Evolutionary conservation across 2,888 invertebrate species (phyloP).

Genomic region (Criorhina ranunculi): DNA sequence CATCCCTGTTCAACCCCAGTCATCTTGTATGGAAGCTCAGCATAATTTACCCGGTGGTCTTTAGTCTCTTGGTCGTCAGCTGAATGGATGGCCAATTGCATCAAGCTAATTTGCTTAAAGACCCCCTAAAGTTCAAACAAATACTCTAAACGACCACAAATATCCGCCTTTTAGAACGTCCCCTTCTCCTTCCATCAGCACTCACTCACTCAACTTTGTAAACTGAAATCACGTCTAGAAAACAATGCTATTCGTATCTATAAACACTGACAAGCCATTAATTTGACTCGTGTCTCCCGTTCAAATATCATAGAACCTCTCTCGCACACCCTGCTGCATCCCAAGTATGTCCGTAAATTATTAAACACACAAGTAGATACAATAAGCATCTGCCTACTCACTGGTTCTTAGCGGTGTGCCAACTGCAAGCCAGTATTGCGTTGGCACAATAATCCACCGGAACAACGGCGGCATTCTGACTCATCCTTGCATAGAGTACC

Average conservation of each 20-base stretch:
- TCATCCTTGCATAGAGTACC: slow-evolving; percentile 80
- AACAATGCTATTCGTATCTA: slow-evolving; percentile 67
- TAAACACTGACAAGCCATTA: slow-evolving; percentile 69
- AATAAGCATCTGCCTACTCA: slow-evolving; percentile 67
- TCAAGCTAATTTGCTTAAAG: not conserved
- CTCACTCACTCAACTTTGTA: slow-evolving; percentile 13
- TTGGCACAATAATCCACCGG: slow-evolving; percentile 85
- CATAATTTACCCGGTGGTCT: too few relatives aligned
- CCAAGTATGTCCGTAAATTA: slow-evolving; percentile 48
- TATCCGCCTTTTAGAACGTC: slow-evolving; percentile 24
- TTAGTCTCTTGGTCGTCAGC: too few relatives aligned
- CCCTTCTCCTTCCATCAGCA: slow-evolving; percentile 3
- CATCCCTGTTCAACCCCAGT: too few relatives aligned
- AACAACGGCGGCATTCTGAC: slow-evolving; percentile 83
- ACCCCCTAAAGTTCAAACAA: slow-evolving; percentile 25
- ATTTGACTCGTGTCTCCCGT: slow-evolving; percentile 65
- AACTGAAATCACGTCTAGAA: slow-evolving; percentile 69
- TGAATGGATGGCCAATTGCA: too few relatives aligned
- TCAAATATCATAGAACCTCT: slow-evolving; percentile 54
- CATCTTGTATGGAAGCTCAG: too few relatives aligned
- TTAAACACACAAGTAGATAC: slow-evolving; percentile 25
- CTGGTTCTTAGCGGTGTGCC: slow-evolving; percentile 84
- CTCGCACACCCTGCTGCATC: slow-evolving; percentile 51
- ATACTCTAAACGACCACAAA: slow-evolving; percentile 6
- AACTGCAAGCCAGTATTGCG: slow-evolving; percentile 84